Base-by-base conservation (phyloP, 2,113 vertebrate species). In the Gambusia affinis region DNA sequence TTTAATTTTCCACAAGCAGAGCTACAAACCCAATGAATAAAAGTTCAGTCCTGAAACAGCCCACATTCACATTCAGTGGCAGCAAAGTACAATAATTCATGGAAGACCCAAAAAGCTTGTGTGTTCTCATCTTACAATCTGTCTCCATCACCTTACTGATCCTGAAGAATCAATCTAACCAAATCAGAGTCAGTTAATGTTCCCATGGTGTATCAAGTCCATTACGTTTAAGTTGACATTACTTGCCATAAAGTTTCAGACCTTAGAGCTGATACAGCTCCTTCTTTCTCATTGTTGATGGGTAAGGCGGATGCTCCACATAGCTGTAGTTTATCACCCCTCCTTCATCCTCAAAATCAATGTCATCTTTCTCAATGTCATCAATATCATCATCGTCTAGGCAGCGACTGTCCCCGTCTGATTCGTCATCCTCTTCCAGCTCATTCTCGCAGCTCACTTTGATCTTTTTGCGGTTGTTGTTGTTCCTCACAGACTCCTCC, bases 401-500 rank as follows among this genome's bases (percentile, higher is more conserved):
- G 74, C 87, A 90, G 24, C 84, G 24, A 70, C 88, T 93, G 80
- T 93, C 90, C 14, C 65, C 80, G 0, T 92, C 91, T 0, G 82
- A 89, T 1, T 75, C 87, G 1, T 82, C 78, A 2, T 80, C 85
- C 10, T 85, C 83, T 2, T 78, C 84, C 0, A 60, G 86, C 71
- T 42, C 64, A 1, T 64, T 83, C 57, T 82, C 68, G 10, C 81
- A 77, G 67, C 42, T 85, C 62, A 80, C 39, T 63, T 68, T 79
- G 30, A 71, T 33, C 76, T 10, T 85, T 73, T 83, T 91, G 85
- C 92, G 91, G 70, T 94, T 94, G 8, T 94, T 96, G 8, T 94
- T 96, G 93, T 96, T 95, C 85, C 97, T 94, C 71, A 99, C 97
- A 0, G 97, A 97, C 0, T 96, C 97, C 89, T 99, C 98, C 84